These are phyloP conservation scores for Ypsolopha scabrella DNA, from an alignment of 2,888 invertebrate genomes.

Conservation along the genomic window DNA sequence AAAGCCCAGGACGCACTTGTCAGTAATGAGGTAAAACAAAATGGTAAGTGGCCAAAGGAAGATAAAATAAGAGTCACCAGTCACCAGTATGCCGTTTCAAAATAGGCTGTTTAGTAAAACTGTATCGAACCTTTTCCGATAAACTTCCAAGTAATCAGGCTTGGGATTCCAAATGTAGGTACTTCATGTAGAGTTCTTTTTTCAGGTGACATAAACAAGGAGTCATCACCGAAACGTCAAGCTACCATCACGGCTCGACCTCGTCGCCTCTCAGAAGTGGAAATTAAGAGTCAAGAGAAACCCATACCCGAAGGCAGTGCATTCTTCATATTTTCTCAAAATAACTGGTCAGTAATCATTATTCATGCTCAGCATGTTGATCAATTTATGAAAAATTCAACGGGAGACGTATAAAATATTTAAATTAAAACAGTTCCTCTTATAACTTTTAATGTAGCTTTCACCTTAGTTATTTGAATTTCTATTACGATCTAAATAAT, in stretches of 20 bases:
- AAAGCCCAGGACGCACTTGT: slow-evolving; percentile 63
- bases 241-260: slow-evolving; percentile 76
- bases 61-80: background rate
- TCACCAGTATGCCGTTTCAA: no score
- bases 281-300: slow-evolving; percentile 82
- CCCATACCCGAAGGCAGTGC: slow-evolving; percentile 91
- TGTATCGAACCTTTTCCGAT: no score
- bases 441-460: no score
- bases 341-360: slow-evolving; percentile 79
- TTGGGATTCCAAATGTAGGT: background rate
- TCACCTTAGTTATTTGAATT: no score
- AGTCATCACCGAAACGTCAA: slow-evolving; percentile 26
- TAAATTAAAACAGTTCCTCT: no score
- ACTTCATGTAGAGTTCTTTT: background rate
- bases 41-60: slow-evolving; percentile 26
- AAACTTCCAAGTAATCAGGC: no score
- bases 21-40: slow-evolving; percentile 43
- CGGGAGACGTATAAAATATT: no score
- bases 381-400: no score
- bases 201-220: slow-evolving; percentile 49
- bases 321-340: slow-evolving; percentile 91
- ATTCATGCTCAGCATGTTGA: no score
- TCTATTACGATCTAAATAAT: no score
- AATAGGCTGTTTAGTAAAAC: no score
- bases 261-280: slow-evolving; percentile 84